phyloP scores from a whole-genome alignment of 2,888 invertebrate species.

The Venusia cambrica region DNA sequence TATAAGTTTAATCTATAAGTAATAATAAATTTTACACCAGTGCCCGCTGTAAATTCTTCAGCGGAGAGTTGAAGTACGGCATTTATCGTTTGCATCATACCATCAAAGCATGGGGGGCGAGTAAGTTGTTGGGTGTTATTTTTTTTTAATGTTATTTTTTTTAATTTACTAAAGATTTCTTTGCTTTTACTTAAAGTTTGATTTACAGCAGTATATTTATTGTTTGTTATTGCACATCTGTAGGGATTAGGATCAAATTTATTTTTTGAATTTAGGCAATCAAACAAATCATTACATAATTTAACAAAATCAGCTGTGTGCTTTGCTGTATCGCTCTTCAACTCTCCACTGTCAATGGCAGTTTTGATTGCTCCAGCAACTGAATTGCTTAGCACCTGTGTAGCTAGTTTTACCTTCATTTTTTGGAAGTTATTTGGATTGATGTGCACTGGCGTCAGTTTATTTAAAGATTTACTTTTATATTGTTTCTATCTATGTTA shows the following conservation, averaged over 20 bases:
- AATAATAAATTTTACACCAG: too few relatives aligned
- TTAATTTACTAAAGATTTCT: conserved; percentile 3
- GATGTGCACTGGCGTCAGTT: conserved; percentile 2
- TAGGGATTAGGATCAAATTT: conserved; percentile 18
- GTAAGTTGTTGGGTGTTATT: background rate
- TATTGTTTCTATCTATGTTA: too few relatives aligned
- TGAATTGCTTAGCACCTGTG: conserved; percentile 4
- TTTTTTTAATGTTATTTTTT: conserved; percentile 5
- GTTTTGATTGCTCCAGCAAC: conserved; percentile 6
- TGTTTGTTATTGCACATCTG: conserved; percentile 14
- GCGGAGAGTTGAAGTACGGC: conserved; percentile 8
- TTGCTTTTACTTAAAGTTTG: background rate
- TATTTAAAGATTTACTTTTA: conserved; percentile 3
- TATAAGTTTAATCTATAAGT: too few relatives aligned
- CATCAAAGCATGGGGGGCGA: conserved; percentile 2
- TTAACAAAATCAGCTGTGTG: conserved; percentile 15
- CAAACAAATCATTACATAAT: conserved; percentile 18
- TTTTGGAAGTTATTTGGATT: conserved; percentile 9
- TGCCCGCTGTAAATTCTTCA: too few relatives aligned
- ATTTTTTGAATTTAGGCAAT: conserved; percentile 16
- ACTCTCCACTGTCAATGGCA: conserved; percentile 1
- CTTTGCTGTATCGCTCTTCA: conserved; percentile 3
- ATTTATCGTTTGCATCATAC: background rate
- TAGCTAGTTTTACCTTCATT: conserved; percentile 5
- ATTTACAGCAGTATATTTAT: conserved; percentile 1